These are phyloP conservation scores for Panopea generosa DNA, from an alignment of 2,888 invertebrate genomes.

Conservation along the genomic window DNA sequence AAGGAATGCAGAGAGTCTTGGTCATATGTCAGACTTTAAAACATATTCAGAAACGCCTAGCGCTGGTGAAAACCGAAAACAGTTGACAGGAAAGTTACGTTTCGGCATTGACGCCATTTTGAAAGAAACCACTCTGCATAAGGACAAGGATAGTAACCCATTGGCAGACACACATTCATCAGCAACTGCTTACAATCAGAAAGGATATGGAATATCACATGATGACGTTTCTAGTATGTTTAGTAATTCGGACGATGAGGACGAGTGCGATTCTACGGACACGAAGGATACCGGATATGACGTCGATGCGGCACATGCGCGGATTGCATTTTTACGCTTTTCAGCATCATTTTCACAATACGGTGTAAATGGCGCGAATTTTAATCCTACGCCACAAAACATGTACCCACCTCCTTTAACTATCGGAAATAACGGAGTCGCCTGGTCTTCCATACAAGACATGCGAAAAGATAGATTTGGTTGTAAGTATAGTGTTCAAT, in stretches of 20 bases:
- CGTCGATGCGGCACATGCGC: slow-evolving; percentile 2
- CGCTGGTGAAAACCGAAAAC: not conserved
- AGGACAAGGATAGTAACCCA: no score
- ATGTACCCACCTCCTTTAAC: not conserved
- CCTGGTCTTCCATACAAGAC: slow-evolving; percentile 43
- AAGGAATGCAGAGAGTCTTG: no score
- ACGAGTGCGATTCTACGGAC: slow-evolving; percentile 1
- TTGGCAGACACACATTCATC: no score
- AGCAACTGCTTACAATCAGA: not conserved
- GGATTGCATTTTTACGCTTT: slow-evolving; percentile 24
- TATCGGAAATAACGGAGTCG: slow-evolving; percentile 7
- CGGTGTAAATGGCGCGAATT: not conserved
- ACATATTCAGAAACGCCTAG: no score
- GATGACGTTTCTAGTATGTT: not conserved
- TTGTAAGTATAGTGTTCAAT: slow-evolving; percentile 43
- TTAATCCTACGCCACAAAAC: not conserved
- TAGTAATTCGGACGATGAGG: not conserved
- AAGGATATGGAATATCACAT: not conserved
- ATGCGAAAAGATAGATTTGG: slow-evolving; percentile 59
- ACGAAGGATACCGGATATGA: slow-evolving; percentile 4
- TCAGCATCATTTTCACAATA: slow-evolving; percentile 18
- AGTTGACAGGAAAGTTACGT: slow-evolving; percentile 13
- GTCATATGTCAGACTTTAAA: no score
- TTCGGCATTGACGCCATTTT: slow-evolving; percentile 54
- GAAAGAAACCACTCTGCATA: slow-evolving; percentile 7